Conservation (phyloP, 2,888 invertebrate genomes). For the Seladonia tumulorum region DNA sequence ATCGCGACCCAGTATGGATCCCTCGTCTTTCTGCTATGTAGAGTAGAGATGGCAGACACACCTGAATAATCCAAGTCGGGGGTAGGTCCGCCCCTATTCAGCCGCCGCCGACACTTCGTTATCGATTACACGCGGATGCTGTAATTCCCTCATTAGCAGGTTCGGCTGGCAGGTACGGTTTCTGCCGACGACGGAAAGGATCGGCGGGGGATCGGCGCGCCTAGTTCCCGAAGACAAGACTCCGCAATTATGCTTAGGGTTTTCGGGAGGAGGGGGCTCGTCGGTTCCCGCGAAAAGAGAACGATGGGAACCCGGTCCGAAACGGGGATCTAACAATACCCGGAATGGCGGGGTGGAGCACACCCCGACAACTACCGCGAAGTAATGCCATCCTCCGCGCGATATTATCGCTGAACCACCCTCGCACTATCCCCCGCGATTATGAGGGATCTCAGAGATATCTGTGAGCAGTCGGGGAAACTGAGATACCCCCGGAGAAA, state of each 20-base stretch:
- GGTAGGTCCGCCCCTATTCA: slow-evolving; percentile 22
- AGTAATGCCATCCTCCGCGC: slow-evolving; percentile 52
- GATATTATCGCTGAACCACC: slow-evolving; percentile 31
- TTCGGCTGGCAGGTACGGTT: slow-evolving; percentile 24
- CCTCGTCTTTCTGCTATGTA: slow-evolving; percentile 12
- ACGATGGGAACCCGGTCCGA: slow-evolving; percentile 27
- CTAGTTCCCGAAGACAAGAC: slow-evolving; percentile 78
- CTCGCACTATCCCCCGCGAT: background rate
- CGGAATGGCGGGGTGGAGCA: slow-evolving; percentile 29
- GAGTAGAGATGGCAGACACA: background rate
- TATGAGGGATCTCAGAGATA: slow-evolving; percentile 1
- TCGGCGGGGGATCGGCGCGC: slow-evolving; percentile 33
- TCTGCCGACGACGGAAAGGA: slow-evolving; percentile 52
- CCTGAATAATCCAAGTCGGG: slow-evolving; percentile 31
- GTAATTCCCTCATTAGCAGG: slow-evolving; percentile 70
- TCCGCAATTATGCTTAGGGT: slow-evolving; percentile 78
- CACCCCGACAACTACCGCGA: slow-evolving; percentile 43
- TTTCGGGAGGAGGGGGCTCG: background rate
- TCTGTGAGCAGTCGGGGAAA: background rate
- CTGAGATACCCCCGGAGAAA: background rate
- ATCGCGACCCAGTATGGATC: background rate
- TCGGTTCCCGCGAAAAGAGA: slow-evolving; percentile 19
- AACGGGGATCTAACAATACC: slow-evolving; percentile 55
- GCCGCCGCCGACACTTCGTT: slow-evolving; percentile 48
- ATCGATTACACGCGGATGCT: slow-evolving; percentile 62